Evolutionary conservation across 2,797 vertebrate genomes (phyloP).

Genomic region (Glyptemys insculpta): DNA sequence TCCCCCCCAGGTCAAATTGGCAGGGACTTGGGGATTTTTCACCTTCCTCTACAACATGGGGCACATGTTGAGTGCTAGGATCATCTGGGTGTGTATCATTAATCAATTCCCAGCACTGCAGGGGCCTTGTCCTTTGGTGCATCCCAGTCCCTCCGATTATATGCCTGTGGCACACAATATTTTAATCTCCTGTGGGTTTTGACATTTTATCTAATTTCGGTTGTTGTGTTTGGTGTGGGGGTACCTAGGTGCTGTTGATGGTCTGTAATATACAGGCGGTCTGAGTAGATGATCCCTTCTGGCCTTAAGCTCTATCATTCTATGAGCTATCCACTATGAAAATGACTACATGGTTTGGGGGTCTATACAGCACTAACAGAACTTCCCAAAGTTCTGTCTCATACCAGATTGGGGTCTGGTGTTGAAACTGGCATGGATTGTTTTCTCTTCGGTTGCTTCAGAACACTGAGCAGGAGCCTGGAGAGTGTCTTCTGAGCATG

Average conservation of each 20-base stretch:
- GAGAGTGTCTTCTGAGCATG: background rate
- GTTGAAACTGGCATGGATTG: background rate
- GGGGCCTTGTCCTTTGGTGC: background rate
- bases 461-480: background rate
- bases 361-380: background rate
- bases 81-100: background rate
- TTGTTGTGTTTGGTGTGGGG: background rate
- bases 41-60: background rate
- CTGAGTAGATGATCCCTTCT: background rate
- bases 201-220: background rate
- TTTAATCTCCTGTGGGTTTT: background rate
- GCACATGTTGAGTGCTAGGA: background rate
- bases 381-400: background rate
- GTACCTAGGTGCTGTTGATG: background rate
- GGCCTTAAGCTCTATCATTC: background rate
- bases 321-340: background rate
- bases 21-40: background rate
- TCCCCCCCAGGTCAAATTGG: background rate
- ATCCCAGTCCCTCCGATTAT: background rate
- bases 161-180: background rate
- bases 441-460: background rate
- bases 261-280: background rate
- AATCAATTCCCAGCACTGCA: background rate
- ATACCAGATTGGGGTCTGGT: background rate
- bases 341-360: fast-evolving